Percentiles rank a stretch among this genome's conserved stretches.
These are phyloP conservation scores for Metallyticus violacea DNA, from an alignment of 2,888 invertebrate genomes.

Conservation along the genomic window DNA sequence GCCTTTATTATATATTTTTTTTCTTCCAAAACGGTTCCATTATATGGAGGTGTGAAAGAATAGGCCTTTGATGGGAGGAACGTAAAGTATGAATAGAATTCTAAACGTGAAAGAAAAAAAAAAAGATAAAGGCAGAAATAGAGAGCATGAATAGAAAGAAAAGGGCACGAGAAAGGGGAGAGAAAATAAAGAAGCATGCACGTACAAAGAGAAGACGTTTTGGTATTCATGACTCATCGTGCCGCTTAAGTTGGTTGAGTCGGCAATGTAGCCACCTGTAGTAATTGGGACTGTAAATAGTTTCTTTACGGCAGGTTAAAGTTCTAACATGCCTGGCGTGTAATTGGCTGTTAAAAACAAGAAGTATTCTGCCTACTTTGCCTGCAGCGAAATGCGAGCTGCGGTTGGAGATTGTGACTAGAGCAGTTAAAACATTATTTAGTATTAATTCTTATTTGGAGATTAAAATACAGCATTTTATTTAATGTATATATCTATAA, in stretches of 20 bases:
- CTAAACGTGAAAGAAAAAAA: neutral
- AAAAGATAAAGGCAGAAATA: neutral
- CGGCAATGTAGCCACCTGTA: neutral
- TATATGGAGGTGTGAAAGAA: conserved; percentile 17
- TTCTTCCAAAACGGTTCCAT: conserved; percentile 6
- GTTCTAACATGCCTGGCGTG: neutral
- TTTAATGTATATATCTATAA: too few relatives aligned
- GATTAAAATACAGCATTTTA: too few relatives aligned
- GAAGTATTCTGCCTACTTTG: neutral
- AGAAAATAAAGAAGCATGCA: neutral
- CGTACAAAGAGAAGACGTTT: neutral
- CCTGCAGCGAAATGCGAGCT: neutral
- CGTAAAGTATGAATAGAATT: neutral
- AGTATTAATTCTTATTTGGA: too few relatives aligned
- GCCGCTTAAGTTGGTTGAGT: neutral
- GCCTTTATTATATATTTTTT: neutral
- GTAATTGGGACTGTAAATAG: neutral
- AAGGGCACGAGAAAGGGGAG: neutral
- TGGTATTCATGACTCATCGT: neutral
- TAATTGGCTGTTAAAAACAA: neutral
- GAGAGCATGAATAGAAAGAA: neutral
- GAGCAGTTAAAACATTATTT: neutral
- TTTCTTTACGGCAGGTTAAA: neutral
- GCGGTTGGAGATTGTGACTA: neutral
- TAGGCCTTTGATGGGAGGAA: neutral